Conservation (phyloP, 2,888 invertebrate species). For the Uropetala carovei region DNA sequence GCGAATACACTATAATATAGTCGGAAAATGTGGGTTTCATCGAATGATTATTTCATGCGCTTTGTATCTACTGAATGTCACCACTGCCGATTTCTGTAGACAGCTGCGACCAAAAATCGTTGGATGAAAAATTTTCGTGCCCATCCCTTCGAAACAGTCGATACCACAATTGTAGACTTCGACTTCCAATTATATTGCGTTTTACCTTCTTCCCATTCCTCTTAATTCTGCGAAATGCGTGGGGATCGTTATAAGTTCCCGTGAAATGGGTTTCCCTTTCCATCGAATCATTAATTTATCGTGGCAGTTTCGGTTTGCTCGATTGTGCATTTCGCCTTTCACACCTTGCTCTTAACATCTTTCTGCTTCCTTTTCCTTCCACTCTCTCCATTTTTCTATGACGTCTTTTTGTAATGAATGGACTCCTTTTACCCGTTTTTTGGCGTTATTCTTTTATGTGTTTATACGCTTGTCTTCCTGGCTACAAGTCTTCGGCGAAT, state of each 20-base stretch:
- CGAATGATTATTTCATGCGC: too few relatives aligned
- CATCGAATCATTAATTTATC: not conserved
- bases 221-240: too few relatives aligned
- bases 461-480: conserved; percentile 28
- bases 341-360: not conserved
- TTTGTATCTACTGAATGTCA: too few relatives aligned
- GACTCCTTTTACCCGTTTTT: conserved; percentile 5
- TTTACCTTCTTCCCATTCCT: not conserved
- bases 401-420: conserved; percentile 13
- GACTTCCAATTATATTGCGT: not conserved
- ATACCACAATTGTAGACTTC: not conserved
- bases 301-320: not conserved
- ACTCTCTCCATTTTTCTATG: not conserved
- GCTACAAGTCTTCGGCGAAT: not conserved
- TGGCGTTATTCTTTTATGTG: not conserved
- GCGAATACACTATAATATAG: too few relatives aligned
- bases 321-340: not conserved
- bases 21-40: too few relatives aligned
- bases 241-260: not conserved
- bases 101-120: too few relatives aligned
- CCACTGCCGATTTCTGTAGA: too few relatives aligned
- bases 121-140: too few relatives aligned
- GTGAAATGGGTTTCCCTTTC: not conserved
- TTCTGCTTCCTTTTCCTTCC: not conserved
- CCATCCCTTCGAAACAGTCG: too few relatives aligned